Evolutionary conservation across 1,140 invertebrate genomes (phyloP).

Genomic region (Leptinotarsa defecta): DNA sequence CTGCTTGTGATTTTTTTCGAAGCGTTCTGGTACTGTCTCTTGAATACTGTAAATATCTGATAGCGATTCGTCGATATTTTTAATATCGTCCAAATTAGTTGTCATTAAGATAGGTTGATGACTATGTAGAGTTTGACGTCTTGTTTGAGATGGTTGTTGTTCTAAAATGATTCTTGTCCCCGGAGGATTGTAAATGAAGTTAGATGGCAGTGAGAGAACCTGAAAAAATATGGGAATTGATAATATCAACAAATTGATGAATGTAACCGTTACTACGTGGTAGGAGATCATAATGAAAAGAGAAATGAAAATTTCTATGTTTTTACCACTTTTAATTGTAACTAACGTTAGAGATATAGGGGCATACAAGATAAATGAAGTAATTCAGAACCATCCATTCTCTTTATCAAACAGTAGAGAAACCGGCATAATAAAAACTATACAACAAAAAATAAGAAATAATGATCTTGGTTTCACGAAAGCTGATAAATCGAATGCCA

Average conservation of each 20-base stretch:
- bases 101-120: conserved; percentile 50
- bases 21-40: conserved; percentile 30
- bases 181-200: conserved; percentile 72
- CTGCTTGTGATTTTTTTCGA: conserved; percentile 32
- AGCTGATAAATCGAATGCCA: no score
- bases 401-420: no score
- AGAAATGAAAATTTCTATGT: no score
- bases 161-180: conserved; percentile 44
- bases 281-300: no score
- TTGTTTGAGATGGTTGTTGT: conserved; percentile 39
- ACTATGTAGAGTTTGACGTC: conserved; percentile 50
- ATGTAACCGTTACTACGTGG: no score
- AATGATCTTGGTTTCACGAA: no score
- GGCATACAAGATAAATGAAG: no score
- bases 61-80: conserved; percentile 53
- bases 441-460: no score
- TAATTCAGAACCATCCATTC: no score
- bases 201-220: conserved; percentile 70
- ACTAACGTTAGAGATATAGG: no score
- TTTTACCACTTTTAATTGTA: no score
- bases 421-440: no score
- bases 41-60: conserved; percentile 53
- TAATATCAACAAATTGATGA: neutral
- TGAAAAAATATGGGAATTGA: conserved; percentile 48
- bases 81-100: conserved; percentile 48